Conservation (phyloP, 2,888 invertebrate species). For the Spodoptera picta region DNA sequence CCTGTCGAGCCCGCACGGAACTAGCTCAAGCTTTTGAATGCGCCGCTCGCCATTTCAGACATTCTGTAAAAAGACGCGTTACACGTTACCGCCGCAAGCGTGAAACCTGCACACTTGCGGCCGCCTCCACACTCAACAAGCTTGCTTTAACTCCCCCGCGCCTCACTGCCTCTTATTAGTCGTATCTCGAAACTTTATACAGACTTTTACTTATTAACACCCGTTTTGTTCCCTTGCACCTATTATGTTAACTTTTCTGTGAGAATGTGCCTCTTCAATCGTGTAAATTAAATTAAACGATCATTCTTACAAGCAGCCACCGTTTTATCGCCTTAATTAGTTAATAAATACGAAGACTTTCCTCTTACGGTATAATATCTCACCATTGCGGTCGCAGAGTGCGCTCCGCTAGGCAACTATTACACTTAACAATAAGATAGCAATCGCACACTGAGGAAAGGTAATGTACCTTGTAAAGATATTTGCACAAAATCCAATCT, state of each 20-base stretch:
- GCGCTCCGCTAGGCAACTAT: constrained; percentile 61
- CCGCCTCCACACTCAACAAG: constrained; percentile 58
- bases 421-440: constrained; percentile 57
- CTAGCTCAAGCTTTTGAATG: constrained; percentile 72
- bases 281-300: constrained; percentile 49
- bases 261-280: constrained; percentile 26
- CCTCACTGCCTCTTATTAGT: constrained; percentile 58
- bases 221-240: constrained; percentile 29
- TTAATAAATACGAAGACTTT: constrained; percentile 55
- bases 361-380: constrained; percentile 55
- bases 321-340: constrained; percentile 60
- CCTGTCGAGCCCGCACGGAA: constrained; percentile 61
- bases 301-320: constrained; percentile 49
- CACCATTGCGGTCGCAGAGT: constrained; percentile 50
- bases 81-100: constrained; percentile 57
- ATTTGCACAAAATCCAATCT: constrained; percentile 70
- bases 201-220: constrained; percentile 39
- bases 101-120: constrained; percentile 69
- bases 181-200: constrained; percentile 57
- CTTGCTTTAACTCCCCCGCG: constrained; percentile 58
- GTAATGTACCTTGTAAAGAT: constrained; percentile 61
- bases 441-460: constrained; percentile 52
- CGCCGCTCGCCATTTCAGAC: constrained; percentile 65
- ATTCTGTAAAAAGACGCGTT: constrained; percentile 71
- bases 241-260: constrained; percentile 32